Evolutionary conservation across 2,113 vertebrate genomes (phyloP).

Genomic region (Atrichornis clamosus): DNA sequence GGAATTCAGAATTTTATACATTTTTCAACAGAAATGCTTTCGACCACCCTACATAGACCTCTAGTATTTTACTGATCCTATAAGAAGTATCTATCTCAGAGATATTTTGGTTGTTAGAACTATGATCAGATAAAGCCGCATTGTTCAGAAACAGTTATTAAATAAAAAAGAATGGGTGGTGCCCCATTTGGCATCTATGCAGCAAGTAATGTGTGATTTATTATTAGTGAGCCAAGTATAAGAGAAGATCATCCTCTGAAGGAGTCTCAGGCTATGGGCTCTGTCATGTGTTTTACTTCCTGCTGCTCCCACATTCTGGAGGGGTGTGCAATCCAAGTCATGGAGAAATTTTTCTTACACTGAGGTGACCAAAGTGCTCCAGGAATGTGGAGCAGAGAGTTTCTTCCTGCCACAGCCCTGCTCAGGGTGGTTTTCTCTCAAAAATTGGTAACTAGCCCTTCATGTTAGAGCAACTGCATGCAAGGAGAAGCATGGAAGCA

Average conservation of each 20-base stretch:
- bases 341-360: background rate
- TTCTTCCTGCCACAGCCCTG: background rate
- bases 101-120: background rate
- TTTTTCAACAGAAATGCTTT: background rate
- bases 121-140: background rate
- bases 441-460: background rate
- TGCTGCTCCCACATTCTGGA: background rate
- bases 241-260: background rate
- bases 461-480: background rate
- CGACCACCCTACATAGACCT: background rate
- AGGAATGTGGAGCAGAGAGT: background rate
- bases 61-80: background rate
- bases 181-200: background rate
- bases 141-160: background rate
- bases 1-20: background rate
- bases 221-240: background rate
- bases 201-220: background rate
- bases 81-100: background rate
- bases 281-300: background rate
- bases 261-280: background rate
- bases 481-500: background rate
- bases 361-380: background rate
- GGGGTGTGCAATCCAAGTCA: background rate
- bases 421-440: background rate
- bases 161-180: background rate